These are phyloP conservation scores for Parasteatoda lunata DNA, from an alignment of 2,888 invertebrate species.

Conservation along the genomic window DNA sequence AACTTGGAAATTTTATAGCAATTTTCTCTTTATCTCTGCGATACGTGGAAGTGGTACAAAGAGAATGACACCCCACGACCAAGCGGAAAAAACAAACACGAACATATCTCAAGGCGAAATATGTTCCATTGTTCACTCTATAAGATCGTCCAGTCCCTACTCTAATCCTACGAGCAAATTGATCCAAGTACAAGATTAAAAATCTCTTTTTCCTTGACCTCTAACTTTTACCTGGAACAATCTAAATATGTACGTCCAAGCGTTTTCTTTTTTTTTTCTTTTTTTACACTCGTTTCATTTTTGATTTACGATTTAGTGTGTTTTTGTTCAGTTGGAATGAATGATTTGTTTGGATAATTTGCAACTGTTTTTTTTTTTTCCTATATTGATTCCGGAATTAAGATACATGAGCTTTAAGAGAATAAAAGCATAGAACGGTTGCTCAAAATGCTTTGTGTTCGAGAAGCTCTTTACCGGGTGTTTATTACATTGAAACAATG, in stretches of 20 bases:
- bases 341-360: neutral
- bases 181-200: slow-evolving; percentile 12
- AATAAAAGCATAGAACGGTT: too few species aligned
- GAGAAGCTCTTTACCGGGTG: too few species aligned
- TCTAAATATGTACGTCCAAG: slow-evolving; percentile 9
- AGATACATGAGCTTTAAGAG: too few species aligned
- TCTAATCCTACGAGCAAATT: slow-evolving; percentile 31
- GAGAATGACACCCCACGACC: slow-evolving; percentile 13
- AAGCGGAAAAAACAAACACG: slow-evolving; percentile 10
- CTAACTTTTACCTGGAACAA: neutral
- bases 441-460: too few species aligned
- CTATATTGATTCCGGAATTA: too few species aligned
- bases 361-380: too few species aligned
- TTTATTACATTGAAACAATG: too few species aligned
- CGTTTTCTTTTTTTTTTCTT: neutral
- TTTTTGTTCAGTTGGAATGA: neutral
- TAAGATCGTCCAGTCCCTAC: neutral
- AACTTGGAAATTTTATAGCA: slow-evolving; percentile 17
- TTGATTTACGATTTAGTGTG: slow-evolving; percentile 15
- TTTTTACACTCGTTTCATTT: slow-evolving; percentile 7
- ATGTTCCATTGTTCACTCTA: slow-evolving; percentile 26
- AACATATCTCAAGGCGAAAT: neutral
- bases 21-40: slow-evolving; percentile 6
- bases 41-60: slow-evolving; percentile 3
- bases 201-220: slow-evolving; percentile 19